Evolutionary conservation across 2,113 vertebrate species (phyloP).

Genomic region (Physeter macrocephalus): DNA sequence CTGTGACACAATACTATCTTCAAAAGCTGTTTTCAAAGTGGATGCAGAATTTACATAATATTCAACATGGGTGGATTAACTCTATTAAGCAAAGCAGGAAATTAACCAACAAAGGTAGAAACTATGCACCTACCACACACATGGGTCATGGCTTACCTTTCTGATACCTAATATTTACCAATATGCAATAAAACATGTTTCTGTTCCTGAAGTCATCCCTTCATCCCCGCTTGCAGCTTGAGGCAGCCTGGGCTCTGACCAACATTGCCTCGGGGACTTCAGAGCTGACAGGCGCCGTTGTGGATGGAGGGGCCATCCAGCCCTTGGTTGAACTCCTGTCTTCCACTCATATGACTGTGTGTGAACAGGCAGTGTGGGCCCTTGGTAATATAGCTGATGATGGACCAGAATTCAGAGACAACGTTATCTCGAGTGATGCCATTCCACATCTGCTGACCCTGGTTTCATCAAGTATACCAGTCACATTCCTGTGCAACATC

Average conservation of each 20-base stretch:
- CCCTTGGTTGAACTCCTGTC: conserved; percentile 86
- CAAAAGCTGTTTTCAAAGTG: background rate
- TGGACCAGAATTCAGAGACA: conserved; percentile 87
- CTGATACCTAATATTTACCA: background rate
- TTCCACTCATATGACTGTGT: conserved; percentile 87
- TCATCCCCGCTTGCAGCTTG: conserved; percentile 86
- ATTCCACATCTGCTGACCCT: conserved; percentile 86
- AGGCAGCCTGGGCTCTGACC: conserved; percentile 94
- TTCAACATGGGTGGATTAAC: background rate
- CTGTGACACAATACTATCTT: background rate
- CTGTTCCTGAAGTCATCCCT: conserved; percentile 78
- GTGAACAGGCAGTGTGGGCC: conserved; percentile 94
- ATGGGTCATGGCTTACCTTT: background rate
- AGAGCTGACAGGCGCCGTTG: conserved; percentile 86
- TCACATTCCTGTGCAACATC: conserved; percentile 90
- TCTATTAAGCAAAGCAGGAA: background rate
- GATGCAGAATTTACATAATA: background rate
- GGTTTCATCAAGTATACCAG: conserved; percentile 85
- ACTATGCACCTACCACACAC: background rate
- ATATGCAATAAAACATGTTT: background rate
- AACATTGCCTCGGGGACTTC: conserved; percentile 93
- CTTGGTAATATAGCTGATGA: conserved; percentile 95
- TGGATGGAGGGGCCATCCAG: conserved; percentile 88
- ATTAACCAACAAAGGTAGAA: background rate
- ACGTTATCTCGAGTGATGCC: conserved; percentile 82